Evolutionary conservation across 2,113 vertebrate genomes (phyloP).

Genomic region (Cebus imitator): DNA sequence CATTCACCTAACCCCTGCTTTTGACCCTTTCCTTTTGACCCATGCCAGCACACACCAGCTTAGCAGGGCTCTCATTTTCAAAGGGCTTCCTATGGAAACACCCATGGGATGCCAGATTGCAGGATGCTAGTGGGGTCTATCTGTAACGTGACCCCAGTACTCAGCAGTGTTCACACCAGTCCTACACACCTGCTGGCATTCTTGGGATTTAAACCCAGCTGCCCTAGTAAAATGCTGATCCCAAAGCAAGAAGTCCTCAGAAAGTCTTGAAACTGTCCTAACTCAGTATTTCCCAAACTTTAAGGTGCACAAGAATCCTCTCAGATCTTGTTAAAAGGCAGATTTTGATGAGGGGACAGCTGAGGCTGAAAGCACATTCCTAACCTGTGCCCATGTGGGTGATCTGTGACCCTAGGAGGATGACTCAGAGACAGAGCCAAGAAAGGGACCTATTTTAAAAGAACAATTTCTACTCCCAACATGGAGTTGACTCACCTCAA

Average conservation of each 20-base stretch:
- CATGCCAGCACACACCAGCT: background rate
- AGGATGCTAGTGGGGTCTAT: background rate
- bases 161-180: background rate
- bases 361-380: background rate
- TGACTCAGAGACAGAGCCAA: background rate
- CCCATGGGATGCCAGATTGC: background rate
- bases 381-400: background rate
- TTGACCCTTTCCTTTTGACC: background rate
- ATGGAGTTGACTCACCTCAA: background rate
- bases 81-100: slow-evolving; percentile 52
- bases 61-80: background rate
- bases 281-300: background rate
- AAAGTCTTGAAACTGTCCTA: background rate
- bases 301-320: background rate
- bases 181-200: background rate
- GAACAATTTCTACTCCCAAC: background rate
- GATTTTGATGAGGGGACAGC: background rate
- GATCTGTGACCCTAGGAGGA: background rate
- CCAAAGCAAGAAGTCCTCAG: background rate
- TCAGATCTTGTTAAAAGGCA: background rate
- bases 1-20: background rate
- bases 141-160: background rate
- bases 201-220: background rate
- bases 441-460: background rate
- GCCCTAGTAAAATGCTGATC: background rate